Conservation (phyloP, 2,888 invertebrate genomes). For the Galeopsomyia nigrocyanea region DNA sequence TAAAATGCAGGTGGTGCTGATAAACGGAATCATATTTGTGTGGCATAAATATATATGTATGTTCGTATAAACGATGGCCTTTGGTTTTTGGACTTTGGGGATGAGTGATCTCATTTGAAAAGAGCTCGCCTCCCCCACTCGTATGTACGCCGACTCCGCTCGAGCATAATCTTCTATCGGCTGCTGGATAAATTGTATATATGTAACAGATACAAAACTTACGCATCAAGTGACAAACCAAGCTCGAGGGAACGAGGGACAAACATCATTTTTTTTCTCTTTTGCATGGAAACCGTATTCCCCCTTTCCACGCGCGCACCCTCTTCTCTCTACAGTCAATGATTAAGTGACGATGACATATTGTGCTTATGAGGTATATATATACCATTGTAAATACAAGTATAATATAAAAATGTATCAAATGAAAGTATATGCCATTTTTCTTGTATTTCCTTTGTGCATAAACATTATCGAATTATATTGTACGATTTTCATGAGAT, state of each 20-base stretch:
- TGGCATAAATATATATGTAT: background rate
- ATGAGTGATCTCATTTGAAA: background rate
- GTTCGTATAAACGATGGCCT: constrained; percentile 1
- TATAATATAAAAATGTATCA: too few species aligned
- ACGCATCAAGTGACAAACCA: background rate
- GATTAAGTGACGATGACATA: constrained; percentile 23
- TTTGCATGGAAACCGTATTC: background rate
- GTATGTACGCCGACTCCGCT: background rate
- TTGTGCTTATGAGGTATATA: too few species aligned
- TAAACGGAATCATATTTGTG: background rate
- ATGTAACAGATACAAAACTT: constrained; percentile 13
- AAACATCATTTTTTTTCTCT: constrained; percentile 18
- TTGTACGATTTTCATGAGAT: too few species aligned
- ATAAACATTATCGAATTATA: too few species aligned
- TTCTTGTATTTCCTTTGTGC: too few species aligned
- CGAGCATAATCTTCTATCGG: constrained; percentile 24
- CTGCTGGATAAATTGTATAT: constrained; percentile 30
- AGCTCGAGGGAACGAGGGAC: background rate
- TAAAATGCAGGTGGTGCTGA: background rate
- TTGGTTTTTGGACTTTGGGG: constrained; percentile 18
- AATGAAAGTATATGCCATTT: too few species aligned
- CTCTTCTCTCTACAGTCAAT: constrained; percentile 20
- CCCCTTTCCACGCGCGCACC: background rate
- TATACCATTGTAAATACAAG: too few species aligned
- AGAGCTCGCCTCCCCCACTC: constrained; percentile 4